Conservation (phyloP, 2,797 vertebrate species). For the Apogon hyalosoma region DNA sequence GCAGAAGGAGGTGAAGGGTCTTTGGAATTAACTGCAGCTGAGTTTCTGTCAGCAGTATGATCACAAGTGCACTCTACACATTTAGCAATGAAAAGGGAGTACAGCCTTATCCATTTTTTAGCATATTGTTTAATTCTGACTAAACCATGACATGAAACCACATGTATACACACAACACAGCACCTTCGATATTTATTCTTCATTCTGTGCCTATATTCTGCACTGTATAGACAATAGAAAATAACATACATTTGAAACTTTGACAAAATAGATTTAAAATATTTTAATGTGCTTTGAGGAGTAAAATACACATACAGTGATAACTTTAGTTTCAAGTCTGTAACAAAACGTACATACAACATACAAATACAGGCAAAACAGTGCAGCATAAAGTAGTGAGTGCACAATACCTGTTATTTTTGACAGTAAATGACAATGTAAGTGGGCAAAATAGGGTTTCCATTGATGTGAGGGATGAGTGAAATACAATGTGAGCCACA, state of each 20-base stretch:
- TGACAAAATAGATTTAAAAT: not conserved
- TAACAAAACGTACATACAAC: not conserved
- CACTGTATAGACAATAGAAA: not conserved
- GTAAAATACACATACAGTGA: constrained; percentile 15
- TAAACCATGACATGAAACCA: too few species aligned
- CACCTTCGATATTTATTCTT: too few species aligned
- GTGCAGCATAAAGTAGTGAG: not conserved
- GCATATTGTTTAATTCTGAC: too few species aligned
- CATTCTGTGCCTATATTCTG: not conserved
- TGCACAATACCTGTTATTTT: constrained; percentile 2
- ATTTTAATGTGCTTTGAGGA: constrained; percentile 1
- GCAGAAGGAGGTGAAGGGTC: too few species aligned
- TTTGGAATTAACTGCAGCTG: too few species aligned
- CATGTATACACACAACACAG: too few species aligned
- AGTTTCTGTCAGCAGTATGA: too few species aligned
- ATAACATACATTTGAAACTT: not conserved
- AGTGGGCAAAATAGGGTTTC: constrained; percentile 11
- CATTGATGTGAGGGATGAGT: not conserved
- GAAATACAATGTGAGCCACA: not conserved
- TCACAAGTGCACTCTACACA: too few species aligned
- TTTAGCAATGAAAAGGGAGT: too few species aligned
- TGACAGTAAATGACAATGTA: constrained; percentile 20
- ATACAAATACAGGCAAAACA: not conserved
- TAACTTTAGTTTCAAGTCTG: constrained; percentile 2
- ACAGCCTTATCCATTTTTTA: too few species aligned